Evolutionary conservation across 2,113 vertebrate genomes (phyloP), one percentile per base, ranked within the genome.

Genomic region (Dipodomys stephensi): DNA sequence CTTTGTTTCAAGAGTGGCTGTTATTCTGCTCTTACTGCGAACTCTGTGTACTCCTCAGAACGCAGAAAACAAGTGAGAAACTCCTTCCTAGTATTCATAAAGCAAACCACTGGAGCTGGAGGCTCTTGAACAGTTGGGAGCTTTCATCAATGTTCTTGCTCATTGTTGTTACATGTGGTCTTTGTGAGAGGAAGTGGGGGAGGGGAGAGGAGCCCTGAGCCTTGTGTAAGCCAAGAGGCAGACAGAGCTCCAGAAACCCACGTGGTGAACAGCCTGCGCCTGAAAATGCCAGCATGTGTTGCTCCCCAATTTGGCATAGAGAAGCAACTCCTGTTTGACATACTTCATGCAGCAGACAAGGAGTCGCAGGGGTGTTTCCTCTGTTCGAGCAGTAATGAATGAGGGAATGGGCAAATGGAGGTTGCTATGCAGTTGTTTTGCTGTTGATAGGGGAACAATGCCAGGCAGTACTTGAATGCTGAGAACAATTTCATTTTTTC

Each of bases 401-500:
- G 88, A 64, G 79, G 97, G 97, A 97, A 97, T 97, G 96, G 96
- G 98, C 96, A 98, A 94, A 89, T 72, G 95, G 46, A 96, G 88
- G 97, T 97, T 98, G 98, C 97, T 97, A 94, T 93, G 97, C 96
- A 97, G 94, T 96, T 98, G 97, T 97, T 98, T 97, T 97, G 96
- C 94, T 97, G 97, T 88, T 97, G 82, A 95, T 78, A 35, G 0
- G 65, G 97, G 97, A 98, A 49, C 62, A 7, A 35, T 90, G 97
- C 97, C 98, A 98, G 73, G 0, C 2, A 53, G 90, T 89, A 60
- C 35, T 68, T 73, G 92, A 83, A 77, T 76, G 13, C 81, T 80
- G 92, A 93, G 95, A 94, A 92, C 90, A n/a, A 83, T 97, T 90
- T 88, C 79, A 79, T 91, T 94, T 76, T 94, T 94, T 87, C 92